phyloP scores from a whole-genome alignment of 2,797 vertebrate genomes.

The Sebastiscus tertius region DNA sequence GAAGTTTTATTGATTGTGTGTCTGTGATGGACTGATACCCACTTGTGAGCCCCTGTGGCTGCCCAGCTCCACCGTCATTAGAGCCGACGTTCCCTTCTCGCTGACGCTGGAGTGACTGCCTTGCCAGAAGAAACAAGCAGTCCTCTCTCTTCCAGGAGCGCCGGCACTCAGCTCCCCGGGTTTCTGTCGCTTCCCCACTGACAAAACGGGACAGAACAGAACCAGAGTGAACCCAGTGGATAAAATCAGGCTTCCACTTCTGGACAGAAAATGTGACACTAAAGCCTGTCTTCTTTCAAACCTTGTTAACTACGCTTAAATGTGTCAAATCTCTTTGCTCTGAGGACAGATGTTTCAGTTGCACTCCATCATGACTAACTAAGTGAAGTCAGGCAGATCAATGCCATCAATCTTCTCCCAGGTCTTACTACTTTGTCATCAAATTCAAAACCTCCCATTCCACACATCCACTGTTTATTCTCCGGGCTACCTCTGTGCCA shows the following conservation, averaged over 20 bases:
- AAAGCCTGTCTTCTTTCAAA: neutral
- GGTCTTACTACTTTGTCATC: neutral
- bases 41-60: conserved; percentile 85
- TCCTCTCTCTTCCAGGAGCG: conserved; percentile 81
- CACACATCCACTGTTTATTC: neutral
- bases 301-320: neutral
- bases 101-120: conserved; percentile 82
- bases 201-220: conserved; percentile 2
- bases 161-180: conserved; percentile 80
- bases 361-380: neutral
- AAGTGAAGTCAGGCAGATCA: neutral
- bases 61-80: conserved; percentile 87
- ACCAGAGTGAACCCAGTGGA: neutral
- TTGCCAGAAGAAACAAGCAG: conserved; percentile 88
- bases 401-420: neutral
- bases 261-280: neutral
- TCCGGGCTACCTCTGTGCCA: neutral
- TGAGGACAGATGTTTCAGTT: neutral
- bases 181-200: conserved; percentile 85
- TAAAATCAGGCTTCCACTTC: neutral
- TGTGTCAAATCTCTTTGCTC: neutral
- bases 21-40: neutral
- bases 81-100: conserved; percentile 85
- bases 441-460: neutral
- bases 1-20: neutral